These are phyloP conservation scores for Parnassius apollo DNA, from an alignment of 2,888 invertebrate species.

Conservation along the genomic window DNA sequence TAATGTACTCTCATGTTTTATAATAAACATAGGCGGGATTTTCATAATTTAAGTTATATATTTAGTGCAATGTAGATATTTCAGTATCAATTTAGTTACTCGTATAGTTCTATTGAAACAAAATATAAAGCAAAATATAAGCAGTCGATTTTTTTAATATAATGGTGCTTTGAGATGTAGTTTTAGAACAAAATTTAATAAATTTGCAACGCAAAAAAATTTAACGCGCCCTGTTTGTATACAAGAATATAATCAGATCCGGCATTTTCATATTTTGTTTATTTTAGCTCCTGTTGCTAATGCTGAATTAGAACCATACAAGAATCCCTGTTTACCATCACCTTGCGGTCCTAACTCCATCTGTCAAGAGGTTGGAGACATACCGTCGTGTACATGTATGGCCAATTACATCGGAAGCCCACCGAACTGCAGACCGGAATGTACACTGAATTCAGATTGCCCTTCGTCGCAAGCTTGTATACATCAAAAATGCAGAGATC, in stretches of 20 bases:
- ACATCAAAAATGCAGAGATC: slow-evolving; percentile 86
- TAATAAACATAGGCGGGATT: too few species aligned
- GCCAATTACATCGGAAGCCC: slow-evolving; percentile 82
- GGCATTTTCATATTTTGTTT: slow-evolving; percentile 2
- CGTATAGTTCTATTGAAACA: too few species aligned
- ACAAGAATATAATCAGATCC: background rate
- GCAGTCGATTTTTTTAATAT: too few species aligned
- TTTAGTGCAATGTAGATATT: too few species aligned
- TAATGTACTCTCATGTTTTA: too few species aligned
- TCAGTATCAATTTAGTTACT: too few species aligned
- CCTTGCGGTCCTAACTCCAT: slow-evolving; percentile 87
- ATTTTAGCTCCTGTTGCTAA: slow-evolving; percentile 71
- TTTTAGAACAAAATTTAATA: too few species aligned
- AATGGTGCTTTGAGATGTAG: too few species aligned
- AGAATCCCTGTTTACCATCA: slow-evolving; percentile 82
- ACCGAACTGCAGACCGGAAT: slow-evolving; percentile 86
- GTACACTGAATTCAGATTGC: slow-evolving; percentile 86
- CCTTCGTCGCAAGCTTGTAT: slow-evolving; percentile 84
- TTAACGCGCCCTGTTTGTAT: background rate
- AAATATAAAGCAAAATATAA: too few species aligned
- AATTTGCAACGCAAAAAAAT: too few species aligned
- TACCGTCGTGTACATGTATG: slow-evolving; percentile 84
- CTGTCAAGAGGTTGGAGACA: slow-evolving; percentile 80
- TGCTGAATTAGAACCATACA: slow-evolving; percentile 69
- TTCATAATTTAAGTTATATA: too few species aligned